Percentiles rank a stretch among this genome's conserved stretches.
Evolutionary conservation across 1,140 invertebrate genomes (phyloP).

Genomic region (Lordiphosa clarofinis): DNA sequence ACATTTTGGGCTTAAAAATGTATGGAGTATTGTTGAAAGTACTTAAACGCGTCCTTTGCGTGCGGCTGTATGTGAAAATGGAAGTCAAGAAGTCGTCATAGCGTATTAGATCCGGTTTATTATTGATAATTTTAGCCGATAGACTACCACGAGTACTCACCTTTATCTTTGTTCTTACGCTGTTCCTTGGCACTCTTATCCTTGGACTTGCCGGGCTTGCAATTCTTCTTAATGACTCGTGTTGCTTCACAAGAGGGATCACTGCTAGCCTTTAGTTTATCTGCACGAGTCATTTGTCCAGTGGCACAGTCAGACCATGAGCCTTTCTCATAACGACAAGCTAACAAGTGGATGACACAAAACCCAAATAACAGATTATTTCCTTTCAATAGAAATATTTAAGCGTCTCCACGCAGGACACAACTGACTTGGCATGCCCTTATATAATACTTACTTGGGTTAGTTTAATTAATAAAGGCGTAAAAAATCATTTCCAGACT

Average conservation of each 20-base stretch:
- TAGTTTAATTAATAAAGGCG: too few relatives aligned
- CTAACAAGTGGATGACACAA: conserved; percentile 28
- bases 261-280: conserved; percentile 86
- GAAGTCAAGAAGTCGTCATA: conserved; percentile 1
- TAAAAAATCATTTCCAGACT: too few relatives aligned
- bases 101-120: background rate
- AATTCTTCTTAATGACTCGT: conserved; percentile 86
- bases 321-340: conserved; percentile 90
- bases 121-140: background rate
- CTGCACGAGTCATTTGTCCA: conserved; percentile 84
- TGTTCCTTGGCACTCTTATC: conserved; percentile 78
- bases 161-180: conserved; percentile 79
- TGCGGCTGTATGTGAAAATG: conserved; percentile 48
- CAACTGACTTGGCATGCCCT: too few relatives aligned
- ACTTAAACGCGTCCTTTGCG: conserved; percentile 78
- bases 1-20: conserved; percentile 39
- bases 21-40: conserved; percentile 32
- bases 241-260: conserved; percentile 86
- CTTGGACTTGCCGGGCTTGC: conserved; percentile 82
- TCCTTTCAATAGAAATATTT: too few relatives aligned
- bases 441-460: too few relatives aligned
- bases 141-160: conserved; percentile 22
- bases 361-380: too few relatives aligned
- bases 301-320: conserved; percentile 90
- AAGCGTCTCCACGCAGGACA: too few relatives aligned